Evolutionary conservation across 2,888 invertebrate genomes (phyloP).

Genomic region (Halictus quadricinctus): DNA sequence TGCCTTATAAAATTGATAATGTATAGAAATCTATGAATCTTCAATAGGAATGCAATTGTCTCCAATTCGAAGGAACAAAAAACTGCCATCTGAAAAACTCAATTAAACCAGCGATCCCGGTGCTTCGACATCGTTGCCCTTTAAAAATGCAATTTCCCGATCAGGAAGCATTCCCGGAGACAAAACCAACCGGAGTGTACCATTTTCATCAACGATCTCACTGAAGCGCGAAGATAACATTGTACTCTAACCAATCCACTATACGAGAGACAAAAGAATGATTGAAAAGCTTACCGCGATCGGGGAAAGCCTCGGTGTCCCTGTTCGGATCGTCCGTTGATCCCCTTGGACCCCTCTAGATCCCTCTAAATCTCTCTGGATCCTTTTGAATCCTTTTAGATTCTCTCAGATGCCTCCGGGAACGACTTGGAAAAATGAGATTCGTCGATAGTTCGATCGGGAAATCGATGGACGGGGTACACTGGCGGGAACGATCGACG

Average conservation of each 20-base stretch:
- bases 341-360: not conserved
- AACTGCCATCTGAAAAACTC: not conserved
- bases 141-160: not conserved
- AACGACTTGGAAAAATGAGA: not conserved
- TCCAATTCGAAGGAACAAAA: not conserved
- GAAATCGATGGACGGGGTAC: not conserved
- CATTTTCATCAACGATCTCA: constrained; percentile 1
- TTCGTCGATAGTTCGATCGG: not conserved
- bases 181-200: not conserved
- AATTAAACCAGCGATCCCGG: not conserved
- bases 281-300: constrained; percentile 23
- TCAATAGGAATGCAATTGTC: not conserved
- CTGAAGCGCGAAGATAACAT: not conserved
- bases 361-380: not conserved
- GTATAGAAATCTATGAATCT: not conserved
- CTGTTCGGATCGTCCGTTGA: not conserved
- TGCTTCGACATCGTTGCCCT: not conserved
- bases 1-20: not conserved
- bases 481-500: not conserved
- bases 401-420: not conserved
- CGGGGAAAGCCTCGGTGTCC: constrained; percentile 7
- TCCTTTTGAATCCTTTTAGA: not conserved
- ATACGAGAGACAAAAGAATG: not conserved
- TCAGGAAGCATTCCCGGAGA: not conserved
- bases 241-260: not conserved